Evolutionary conservation across 2,797 vertebrate genomes (phyloP).

Genomic region (Poecilia gillii): DNA sequence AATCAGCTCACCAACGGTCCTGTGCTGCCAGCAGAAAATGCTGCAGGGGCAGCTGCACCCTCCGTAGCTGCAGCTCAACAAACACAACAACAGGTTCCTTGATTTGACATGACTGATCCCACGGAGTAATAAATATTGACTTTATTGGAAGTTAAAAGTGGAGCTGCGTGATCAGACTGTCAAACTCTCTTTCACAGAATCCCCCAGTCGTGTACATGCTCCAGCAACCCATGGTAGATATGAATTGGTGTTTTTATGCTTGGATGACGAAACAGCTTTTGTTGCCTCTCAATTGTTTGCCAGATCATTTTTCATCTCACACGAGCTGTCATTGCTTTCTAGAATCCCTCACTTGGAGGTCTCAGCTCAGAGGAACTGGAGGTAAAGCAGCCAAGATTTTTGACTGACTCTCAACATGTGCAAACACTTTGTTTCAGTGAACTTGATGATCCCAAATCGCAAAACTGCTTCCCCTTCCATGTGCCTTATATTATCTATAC

Average conservation of each 20-base stretch:
- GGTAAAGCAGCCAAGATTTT: constrained; percentile 62
- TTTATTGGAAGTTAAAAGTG: background rate
- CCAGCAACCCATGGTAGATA: constrained; percentile 64
- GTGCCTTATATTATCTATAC: constrained; percentile 9
- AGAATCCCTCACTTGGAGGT: constrained; percentile 62
- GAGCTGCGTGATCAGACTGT: background rate
- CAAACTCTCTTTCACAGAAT: constrained; percentile 50
- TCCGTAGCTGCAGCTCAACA: constrained; percentile 30
- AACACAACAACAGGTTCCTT: constrained; percentile 41
- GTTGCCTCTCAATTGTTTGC: constrained; percentile 7
- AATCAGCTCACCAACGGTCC: constrained; percentile 37
- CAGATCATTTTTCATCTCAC: constrained; percentile 24
- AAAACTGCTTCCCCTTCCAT: constrained; percentile 1
- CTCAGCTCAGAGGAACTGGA: constrained; percentile 75
- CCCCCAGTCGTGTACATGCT: constrained; percentile 61
- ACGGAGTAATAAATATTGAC: background rate
- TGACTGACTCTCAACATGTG: constrained; percentile 41
- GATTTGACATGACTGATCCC: background rate
- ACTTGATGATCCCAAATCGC: constrained; percentile 59
- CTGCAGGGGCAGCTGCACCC: constrained; percentile 22
- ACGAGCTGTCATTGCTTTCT: constrained; percentile 29
- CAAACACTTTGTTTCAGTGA: constrained; percentile 45
- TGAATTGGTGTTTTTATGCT: background rate
- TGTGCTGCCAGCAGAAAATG: constrained; percentile 34
- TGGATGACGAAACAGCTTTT: background rate